phyloP scores from a whole-genome alignment of 2,888 invertebrate species.

The Hyposoter didymator region DNA sequence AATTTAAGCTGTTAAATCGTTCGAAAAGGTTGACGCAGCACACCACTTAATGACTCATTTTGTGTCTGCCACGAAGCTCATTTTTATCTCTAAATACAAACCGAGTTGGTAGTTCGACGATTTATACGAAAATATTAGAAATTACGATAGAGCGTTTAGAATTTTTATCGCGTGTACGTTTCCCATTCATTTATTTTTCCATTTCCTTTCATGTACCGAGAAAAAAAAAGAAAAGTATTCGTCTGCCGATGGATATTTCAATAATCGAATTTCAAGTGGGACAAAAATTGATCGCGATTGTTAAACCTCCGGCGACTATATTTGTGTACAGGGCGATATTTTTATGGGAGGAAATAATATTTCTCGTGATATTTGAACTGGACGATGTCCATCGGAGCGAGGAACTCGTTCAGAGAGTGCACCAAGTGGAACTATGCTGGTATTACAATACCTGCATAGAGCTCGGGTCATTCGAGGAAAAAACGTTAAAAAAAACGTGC shows the following conservation, averaged over 20 bases:
- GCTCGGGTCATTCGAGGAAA: conserved; percentile 33
- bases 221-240: conserved; percentile 27
- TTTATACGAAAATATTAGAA: neutral
- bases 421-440: conserved; percentile 75
- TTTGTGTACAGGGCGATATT: conserved; percentile 31
- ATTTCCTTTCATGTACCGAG: conserved; percentile 3
- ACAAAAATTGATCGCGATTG: conserved; percentile 13
- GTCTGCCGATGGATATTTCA: conserved; percentile 12
- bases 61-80: neutral
- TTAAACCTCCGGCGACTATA: conserved; percentile 30
- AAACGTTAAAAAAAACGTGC: conserved; percentile 46
- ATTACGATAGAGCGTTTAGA: neutral
- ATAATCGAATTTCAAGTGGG: conserved; percentile 29
- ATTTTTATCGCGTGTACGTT: neutral
- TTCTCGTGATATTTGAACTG: conserved; percentile 54
- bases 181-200: neutral
- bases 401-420: conserved; percentile 72
- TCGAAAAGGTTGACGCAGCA: conserved; percentile 50
- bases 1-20: conserved; percentile 44
- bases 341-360: conserved; percentile 23
- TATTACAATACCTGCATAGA: conserved; percentile 66
- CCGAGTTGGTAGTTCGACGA: neutral
- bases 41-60: conserved; percentile 48
- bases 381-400: conserved; percentile 76
- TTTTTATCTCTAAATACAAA: conserved; percentile 12